Percentiles rank a stretch among this genome's conserved stretches.
Conservation (phyloP, 2,888 invertebrate species). For the Platycheirus rosarum region DNA sequence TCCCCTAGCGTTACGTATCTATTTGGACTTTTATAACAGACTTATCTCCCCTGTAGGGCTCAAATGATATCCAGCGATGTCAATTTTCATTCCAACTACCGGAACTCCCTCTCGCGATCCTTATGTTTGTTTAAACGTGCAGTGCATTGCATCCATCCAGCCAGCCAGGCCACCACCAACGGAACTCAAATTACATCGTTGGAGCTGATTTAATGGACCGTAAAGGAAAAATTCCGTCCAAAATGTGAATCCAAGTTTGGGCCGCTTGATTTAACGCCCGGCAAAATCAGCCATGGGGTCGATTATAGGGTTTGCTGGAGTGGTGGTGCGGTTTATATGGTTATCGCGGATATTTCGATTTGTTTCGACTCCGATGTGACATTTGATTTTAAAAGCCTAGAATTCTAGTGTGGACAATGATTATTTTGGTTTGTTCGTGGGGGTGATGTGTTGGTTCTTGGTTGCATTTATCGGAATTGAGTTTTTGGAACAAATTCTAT, state of each 20-base stretch:
- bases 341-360: constrained; percentile 61
- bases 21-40: constrained; percentile 52
- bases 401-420: constrained; percentile 49
- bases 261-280: constrained; percentile 57
- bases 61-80: constrained; percentile 56
- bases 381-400: constrained; percentile 38
- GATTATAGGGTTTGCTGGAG: no score
- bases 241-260: constrained; percentile 52
- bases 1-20: constrained; percentile 21
- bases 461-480: constrained; percentile 22
- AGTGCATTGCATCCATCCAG: constrained; percentile 11
- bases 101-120: constrained; percentile 8
- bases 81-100: constrained; percentile 51
- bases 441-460: neutral
- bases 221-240: constrained; percentile 43
- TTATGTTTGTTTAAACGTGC: constrained; percentile 5
- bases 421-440: constrained; percentile 17
- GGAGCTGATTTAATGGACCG: constrained; percentile 60
- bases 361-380: constrained; percentile 52
- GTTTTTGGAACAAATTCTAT: neutral
- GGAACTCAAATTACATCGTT: constrained; percentile 57
- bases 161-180: constrained; percentile 13
- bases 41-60: constrained; percentile 66
- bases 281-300: constrained; percentile 43
- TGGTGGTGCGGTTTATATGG: constrained; percentile 41